Percentiles rank a stretch among this genome's conserved stretches.
These are phyloP conservation scores for Periparus ater DNA, from an alignment of 2,797 vertebrate genomes.

Conservation along the genomic window DNA sequence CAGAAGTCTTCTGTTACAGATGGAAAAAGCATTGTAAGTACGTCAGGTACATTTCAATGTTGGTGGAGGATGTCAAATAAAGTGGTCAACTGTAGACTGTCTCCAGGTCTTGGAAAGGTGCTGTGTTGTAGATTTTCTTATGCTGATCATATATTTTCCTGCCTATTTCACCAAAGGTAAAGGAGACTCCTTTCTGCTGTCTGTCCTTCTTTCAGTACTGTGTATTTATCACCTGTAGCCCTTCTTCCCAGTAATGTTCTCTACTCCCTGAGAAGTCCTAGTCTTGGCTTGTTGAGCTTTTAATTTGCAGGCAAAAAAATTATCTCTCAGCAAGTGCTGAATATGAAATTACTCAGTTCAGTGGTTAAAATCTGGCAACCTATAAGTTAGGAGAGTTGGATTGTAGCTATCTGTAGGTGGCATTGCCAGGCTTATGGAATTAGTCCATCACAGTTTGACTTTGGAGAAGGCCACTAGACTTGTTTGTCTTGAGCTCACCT, in stretches of 20 bases:
- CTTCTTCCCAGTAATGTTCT: neutral
- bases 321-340: neutral
- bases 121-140: neutral
- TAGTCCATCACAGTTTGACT: neutral
- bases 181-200: neutral
- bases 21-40: neutral
- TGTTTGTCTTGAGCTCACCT: neutral
- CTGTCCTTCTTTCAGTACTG: neutral
- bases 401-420: neutral
- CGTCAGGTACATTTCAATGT: neutral
- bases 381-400: neutral
- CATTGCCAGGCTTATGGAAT: neutral
- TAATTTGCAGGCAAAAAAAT: neutral
- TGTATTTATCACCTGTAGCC: neutral
- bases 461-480: neutral
- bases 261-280: neutral
- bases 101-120: neutral
- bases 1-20: neutral
- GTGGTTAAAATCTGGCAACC: neutral
- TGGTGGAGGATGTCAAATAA: neutral
- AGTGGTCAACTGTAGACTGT: neutral
- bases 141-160: neutral
- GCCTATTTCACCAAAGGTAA: neutral
- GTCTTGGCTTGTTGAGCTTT: neutral
- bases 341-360: conserved; percentile 5